These are phyloP conservation scores for Muscicapa adusta DNA, from an alignment of 2,113 vertebrate genomes.

Conservation along the genomic window DNA sequence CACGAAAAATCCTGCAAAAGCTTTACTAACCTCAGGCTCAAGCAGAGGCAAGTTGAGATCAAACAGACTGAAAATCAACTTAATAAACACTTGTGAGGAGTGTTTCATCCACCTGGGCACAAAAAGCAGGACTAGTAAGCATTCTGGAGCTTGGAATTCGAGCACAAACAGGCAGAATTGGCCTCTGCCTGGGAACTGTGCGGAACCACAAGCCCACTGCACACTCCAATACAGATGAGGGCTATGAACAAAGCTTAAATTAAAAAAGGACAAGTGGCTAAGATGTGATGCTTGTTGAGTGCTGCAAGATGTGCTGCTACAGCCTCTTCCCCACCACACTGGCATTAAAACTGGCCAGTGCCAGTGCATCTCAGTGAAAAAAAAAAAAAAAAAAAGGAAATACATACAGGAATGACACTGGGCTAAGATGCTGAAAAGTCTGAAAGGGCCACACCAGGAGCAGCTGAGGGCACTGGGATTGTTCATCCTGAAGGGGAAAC, in stretches of 20 bases:
- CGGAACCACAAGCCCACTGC: not conserved
- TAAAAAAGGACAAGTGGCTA: not conserved
- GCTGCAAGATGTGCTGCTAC: not conserved
- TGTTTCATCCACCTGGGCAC: not conserved
- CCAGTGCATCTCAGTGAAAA: not conserved
- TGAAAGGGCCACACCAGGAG: not conserved
- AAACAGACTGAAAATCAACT: not conserved
- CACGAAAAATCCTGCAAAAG: not conserved
- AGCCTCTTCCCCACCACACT: not conserved
- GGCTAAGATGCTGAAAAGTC: not conserved
- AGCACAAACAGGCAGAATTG: not conserved
- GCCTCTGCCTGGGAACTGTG: not conserved
- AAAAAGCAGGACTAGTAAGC: not conserved
- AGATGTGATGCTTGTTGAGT: not conserved
- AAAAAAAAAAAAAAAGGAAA: not conserved
- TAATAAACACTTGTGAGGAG: not conserved
- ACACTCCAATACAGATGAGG: not conserved
- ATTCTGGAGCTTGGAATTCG: not conserved
- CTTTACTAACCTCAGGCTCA: not conserved
- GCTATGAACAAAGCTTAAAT: not conserved
- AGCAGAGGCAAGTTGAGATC: constrained; percentile 4
- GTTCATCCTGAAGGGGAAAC: not conserved
- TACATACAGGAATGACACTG: not conserved
- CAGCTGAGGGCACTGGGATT: not conserved
- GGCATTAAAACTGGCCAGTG: not conserved